Percentiles rank a stretch among this genome's conserved stretches.
These are phyloP conservation scores for Thalassoma bifasciatum DNA, from an alignment of 2,113 vertebrate genomes.

Conservation along the genomic window DNA sequence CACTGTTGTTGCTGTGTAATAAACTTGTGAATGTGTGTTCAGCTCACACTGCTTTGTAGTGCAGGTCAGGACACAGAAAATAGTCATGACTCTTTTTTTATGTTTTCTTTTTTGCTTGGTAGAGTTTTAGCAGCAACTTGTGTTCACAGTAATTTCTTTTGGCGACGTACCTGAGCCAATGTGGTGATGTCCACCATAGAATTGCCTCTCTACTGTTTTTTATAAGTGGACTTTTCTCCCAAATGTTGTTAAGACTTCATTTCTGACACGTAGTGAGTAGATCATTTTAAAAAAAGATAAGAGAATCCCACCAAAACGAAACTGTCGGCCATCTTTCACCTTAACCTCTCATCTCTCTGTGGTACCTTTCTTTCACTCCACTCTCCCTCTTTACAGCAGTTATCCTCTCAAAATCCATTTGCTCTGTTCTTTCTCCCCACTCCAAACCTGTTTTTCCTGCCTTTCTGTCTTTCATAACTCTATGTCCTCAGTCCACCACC, in stretches of 20 bases:
- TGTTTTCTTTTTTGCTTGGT: too few relatives aligned
- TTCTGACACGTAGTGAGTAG: constrained; percentile 5
- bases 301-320: constrained; percentile 59
- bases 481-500: constrained; percentile 27
- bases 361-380: not conserved
- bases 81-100: too few relatives aligned
- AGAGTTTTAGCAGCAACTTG: too few relatives aligned
- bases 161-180: too few relatives aligned
- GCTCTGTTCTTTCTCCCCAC: constrained; percentile 19
- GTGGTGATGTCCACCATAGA: too few relatives aligned
- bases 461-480: not conserved
- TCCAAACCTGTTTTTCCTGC: not conserved
- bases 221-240: constrained; percentile 36
- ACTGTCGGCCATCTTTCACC: constrained; percentile 41
- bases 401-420: constrained; percentile 12
- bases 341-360: constrained; percentile 11
- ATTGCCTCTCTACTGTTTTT: constrained; percentile 9
- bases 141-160: too few relatives aligned
- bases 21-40: too few relatives aligned
- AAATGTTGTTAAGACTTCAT: constrained; percentile 39
- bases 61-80: too few relatives aligned
- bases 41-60: too few relatives aligned
- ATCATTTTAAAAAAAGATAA: constrained; percentile 14
- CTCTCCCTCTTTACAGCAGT: constrained; percentile 8
- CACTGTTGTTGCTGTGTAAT: too few relatives aligned